Conservation (phyloP, 2,888 invertebrate species). For the Tetropium fuscum region DNA sequence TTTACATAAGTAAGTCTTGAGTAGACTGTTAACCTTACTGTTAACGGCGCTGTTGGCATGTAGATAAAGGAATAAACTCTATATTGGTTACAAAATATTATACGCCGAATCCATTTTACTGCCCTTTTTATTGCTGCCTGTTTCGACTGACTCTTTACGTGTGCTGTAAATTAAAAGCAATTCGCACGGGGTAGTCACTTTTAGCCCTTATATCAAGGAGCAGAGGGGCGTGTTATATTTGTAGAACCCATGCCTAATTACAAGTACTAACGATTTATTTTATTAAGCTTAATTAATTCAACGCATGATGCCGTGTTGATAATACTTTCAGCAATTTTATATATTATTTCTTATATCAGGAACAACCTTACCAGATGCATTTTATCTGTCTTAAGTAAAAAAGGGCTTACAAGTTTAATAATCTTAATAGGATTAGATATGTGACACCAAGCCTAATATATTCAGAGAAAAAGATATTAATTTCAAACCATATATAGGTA, state of each 20-base stretch:
- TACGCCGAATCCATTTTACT: constrained; percentile 57
- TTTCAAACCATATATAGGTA: too few species aligned
- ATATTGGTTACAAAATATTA: constrained; percentile 61
- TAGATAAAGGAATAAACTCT: constrained; percentile 61
- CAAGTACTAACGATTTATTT: constrained; percentile 11
- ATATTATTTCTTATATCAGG: constrained; percentile 3
- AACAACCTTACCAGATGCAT: not conserved
- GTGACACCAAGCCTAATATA: not conserved
- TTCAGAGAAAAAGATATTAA: too few species aligned
- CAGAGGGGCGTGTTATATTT: not conserved
- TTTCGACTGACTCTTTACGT: constrained; percentile 10
- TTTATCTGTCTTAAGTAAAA: not conserved
- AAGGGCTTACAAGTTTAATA: not conserved
- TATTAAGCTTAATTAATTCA: not conserved
- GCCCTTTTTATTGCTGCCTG: constrained; percentile 43
- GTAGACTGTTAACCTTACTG: constrained; percentile 53
- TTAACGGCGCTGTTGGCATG: constrained; percentile 59
- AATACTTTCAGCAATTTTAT: constrained; percentile 2
- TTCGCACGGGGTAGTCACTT: not conserved
- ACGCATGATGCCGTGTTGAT: constrained; percentile 7
- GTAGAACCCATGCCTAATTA: not conserved
- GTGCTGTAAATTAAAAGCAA: constrained; percentile 11
- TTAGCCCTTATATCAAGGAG: not conserved
- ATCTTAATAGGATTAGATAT: not conserved
- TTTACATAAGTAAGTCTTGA: constrained; percentile 51